These are phyloP conservation scores for Ceratina australensis DNA, from an alignment of 1,140 invertebrate species.

Conservation along the genomic window DNA sequence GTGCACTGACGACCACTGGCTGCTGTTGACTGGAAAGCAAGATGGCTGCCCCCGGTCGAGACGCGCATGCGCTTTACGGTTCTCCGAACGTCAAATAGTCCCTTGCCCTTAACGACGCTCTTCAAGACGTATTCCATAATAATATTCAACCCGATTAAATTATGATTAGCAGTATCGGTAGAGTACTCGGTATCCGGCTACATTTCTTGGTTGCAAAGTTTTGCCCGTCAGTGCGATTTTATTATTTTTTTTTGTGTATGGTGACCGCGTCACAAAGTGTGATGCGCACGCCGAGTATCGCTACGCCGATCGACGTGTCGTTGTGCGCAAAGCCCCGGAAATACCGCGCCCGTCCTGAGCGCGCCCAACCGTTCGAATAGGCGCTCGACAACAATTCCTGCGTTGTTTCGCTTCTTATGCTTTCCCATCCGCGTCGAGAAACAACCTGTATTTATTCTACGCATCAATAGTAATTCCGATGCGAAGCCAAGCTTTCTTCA, in stretches of 20 bases:
- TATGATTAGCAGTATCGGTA: neutral
- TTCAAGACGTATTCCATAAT: neutral
- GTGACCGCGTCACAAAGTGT: slow-evolving; percentile 44
- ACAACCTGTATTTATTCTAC: neutral
- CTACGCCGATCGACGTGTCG: slow-evolving; percentile 65
- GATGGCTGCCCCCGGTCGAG: slow-evolving; percentile 64
- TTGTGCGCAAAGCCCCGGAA: slow-evolving; percentile 73
- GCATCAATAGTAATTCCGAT: neutral
- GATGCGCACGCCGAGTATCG: slow-evolving; percentile 55
- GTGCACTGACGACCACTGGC: slow-evolving; percentile 73
- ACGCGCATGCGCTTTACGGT: slow-evolving; percentile 61
- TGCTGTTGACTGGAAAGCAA: slow-evolving; percentile 68
- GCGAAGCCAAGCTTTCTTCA: neutral
- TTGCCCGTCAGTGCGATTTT: no score
- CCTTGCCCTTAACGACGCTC: slow-evolving; percentile 41
- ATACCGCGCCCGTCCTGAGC: slow-evolving; percentile 76
- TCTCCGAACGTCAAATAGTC: slow-evolving; percentile 61
- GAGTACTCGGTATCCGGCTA: slow-evolving; percentile 7
- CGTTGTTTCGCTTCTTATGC: slow-evolving; percentile 43
- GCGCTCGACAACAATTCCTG: slow-evolving; percentile 49
- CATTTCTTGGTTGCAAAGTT: neutral
- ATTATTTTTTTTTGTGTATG: neutral
- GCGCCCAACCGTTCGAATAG: slow-evolving; percentile 74
- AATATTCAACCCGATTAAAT: neutral
- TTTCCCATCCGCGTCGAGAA: slow-evolving; percentile 6